Evolutionary conservation across 2,888 invertebrate species (phyloP).

Genomic region (Seira musarum): DNA sequence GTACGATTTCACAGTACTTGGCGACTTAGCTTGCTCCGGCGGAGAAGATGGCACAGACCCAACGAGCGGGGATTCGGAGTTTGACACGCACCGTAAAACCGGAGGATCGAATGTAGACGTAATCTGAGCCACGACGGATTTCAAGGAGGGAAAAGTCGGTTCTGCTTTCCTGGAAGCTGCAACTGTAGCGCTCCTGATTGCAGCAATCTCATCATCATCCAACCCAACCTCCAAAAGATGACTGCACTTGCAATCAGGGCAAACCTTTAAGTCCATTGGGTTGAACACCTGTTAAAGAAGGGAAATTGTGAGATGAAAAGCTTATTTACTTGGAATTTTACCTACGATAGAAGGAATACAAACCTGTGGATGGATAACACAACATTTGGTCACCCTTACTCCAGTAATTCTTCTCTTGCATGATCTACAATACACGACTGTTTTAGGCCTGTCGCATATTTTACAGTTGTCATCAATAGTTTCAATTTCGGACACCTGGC

Average conservation of each 20-base stretch:
- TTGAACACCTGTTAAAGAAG: constrained; percentile 2
- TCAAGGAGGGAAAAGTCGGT: background rate
- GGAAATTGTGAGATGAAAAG: no score
- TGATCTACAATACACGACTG: background rate
- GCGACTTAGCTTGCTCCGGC: background rate
- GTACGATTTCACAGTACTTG: background rate
- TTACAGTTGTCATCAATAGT: background rate
- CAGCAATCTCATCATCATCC: background rate
- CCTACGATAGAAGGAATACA: constrained; percentile 15
- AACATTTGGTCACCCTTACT: background rate
- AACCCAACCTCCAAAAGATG: background rate
- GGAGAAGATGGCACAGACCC: background rate
- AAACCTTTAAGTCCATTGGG: constrained; percentile 9
- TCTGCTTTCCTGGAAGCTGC: no score
- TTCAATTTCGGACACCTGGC: no score
- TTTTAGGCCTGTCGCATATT: background rate
- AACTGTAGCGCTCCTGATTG: background rate
- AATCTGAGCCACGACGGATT: background rate
- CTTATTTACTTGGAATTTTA: background rate
- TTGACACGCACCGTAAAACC: background rate
- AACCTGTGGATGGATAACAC: constrained; percentile 13
- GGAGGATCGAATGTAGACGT: background rate
- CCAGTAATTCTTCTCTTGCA: background rate
- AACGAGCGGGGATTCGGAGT: background rate
- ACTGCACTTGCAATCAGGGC: background rate